These are phyloP conservation scores for Dromococcyx pavoninus DNA, from an alignment of 2,797 vertebrate genomes.

Conservation along the genomic window DNA sequence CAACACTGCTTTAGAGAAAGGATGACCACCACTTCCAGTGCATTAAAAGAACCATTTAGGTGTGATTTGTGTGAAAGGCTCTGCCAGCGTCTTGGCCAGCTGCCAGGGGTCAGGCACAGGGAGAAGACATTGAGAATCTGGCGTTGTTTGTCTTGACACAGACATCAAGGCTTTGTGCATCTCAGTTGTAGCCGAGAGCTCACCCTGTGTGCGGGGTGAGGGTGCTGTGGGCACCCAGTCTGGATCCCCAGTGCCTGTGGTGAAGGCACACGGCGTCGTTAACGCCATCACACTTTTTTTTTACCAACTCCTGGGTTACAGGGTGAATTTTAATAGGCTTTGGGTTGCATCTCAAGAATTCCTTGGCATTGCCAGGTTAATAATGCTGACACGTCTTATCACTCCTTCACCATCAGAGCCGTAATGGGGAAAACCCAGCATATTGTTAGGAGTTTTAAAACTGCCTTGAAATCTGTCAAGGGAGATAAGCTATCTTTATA, in stretches of 20 bases:
- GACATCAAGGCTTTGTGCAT: not conserved
- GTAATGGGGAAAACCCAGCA: slow-evolving; percentile 43
- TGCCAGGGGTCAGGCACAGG: not conserved
- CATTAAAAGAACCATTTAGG: not conserved
- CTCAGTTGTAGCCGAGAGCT: not conserved
- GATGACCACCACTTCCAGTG: not conserved
- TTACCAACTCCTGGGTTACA: not conserved
- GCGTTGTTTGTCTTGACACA: rapidly evolving
- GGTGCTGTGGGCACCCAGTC: not conserved
- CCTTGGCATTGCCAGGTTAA: slow-evolving; percentile 25
- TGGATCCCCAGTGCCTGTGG: not conserved
- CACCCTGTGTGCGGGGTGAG: rapidly evolving
- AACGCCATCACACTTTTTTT: not conserved
- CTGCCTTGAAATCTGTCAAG: slow-evolving; percentile 49
- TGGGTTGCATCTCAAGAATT: not conserved
- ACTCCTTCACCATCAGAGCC: not conserved
- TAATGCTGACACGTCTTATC: slow-evolving; percentile 42
- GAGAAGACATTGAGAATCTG: not conserved
- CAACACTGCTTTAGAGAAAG: not conserved
- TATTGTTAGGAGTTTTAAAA: slow-evolving; percentile 54
- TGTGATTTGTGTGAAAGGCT: not conserved
- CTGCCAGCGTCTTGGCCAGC: not conserved
- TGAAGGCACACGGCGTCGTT: not conserved
- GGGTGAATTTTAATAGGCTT: slow-evolving; percentile 39
- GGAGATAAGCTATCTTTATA: slow-evolving; percentile 60